phyloP scores from a whole-genome alignment of 2,888 invertebrate species.

The Macaria liturata region DNA sequence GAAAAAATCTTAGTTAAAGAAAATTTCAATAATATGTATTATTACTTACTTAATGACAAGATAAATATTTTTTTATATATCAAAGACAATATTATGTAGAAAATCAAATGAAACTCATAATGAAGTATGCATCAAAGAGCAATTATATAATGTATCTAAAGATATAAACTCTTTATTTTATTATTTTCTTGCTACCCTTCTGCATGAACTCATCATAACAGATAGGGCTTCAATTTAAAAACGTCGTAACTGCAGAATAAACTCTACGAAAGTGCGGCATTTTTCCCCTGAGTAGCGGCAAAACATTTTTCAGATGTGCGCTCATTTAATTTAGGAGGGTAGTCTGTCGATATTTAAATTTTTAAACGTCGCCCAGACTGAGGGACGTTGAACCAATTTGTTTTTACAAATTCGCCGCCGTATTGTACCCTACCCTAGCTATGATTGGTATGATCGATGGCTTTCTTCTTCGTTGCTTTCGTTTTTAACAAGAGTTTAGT shows the following conservation, averaged over 20 bases:
- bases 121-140: too few species aligned
- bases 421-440: constrained; percentile 40
- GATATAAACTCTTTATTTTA: too few species aligned
- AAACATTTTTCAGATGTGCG: constrained; percentile 62
- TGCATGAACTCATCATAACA: constrained; percentile 43
- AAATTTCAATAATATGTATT: too few species aligned
- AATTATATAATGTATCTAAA: too few species aligned
- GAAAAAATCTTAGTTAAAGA: too few species aligned
- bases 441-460: constrained; percentile 32
- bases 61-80: too few species aligned
- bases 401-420: constrained; percentile 67
- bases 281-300: constrained; percentile 38
- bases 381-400: constrained; percentile 65
- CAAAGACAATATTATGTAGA: too few species aligned
- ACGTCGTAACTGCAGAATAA: constrained; percentile 41
- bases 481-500: neutral
- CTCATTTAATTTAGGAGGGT: constrained; percentile 73
- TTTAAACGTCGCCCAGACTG: constrained; percentile 71
- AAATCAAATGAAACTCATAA: too few species aligned
- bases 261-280: constrained; percentile 39
- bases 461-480: constrained; percentile 13
- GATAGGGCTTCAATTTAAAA: constrained; percentile 37
- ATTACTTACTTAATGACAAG: too few species aligned
- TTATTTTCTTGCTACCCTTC: constrained; percentile 13
- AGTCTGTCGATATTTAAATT: constrained; percentile 77